Conservation (phyloP, 1,140 invertebrate species). For the Drosophila rhopaloa region DNA sequence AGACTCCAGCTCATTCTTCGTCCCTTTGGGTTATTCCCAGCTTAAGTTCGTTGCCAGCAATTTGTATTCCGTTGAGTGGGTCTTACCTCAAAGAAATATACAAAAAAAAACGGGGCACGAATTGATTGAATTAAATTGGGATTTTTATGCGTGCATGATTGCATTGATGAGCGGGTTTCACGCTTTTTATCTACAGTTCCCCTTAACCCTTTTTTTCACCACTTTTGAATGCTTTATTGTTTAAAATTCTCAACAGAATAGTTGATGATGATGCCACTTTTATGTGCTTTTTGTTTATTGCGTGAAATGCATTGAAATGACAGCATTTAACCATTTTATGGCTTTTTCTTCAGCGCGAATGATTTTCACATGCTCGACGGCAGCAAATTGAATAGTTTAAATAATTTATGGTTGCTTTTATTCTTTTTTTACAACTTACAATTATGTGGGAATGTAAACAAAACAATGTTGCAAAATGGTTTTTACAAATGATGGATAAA, state of each 20-base stretch:
- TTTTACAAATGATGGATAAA: neutral
- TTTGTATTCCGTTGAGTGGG: constrained; percentile 64
- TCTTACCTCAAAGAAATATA: constrained; percentile 38
- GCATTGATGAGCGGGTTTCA: constrained; percentile 66
- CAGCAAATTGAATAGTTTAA: constrained; percentile 42
- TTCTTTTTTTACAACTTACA: constrained; percentile 13
- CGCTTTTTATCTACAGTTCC: constrained; percentile 5
- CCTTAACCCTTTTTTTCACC: constrained; percentile 3
- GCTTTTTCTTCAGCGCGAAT: constrained; percentile 25
- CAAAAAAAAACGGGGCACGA: constrained; percentile 17
- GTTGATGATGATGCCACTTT: constrained; percentile 38
- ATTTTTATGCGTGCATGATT: constrained; percentile 77
- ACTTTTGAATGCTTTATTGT: constrained; percentile 56
- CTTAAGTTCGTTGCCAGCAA: constrained; percentile 47
- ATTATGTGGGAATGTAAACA: constrained; percentile 14
- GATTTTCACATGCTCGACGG: constrained; percentile 34
- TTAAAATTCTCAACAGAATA: constrained; percentile 60
- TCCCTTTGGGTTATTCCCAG: constrained; percentile 22
- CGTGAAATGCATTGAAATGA: constrained; percentile 42
- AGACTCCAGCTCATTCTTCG: constrained; percentile 3
- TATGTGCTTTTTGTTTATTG: constrained; percentile 46
- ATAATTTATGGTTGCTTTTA: constrained; percentile 56
- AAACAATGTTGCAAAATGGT: neutral
- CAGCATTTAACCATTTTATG: constrained; percentile 46
- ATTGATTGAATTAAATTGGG: constrained; percentile 81